These are phyloP conservation scores for Leptinotarsa peninsularis DNA, from an alignment of 2,888 invertebrate genomes.

Conservation along the genomic window DNA sequence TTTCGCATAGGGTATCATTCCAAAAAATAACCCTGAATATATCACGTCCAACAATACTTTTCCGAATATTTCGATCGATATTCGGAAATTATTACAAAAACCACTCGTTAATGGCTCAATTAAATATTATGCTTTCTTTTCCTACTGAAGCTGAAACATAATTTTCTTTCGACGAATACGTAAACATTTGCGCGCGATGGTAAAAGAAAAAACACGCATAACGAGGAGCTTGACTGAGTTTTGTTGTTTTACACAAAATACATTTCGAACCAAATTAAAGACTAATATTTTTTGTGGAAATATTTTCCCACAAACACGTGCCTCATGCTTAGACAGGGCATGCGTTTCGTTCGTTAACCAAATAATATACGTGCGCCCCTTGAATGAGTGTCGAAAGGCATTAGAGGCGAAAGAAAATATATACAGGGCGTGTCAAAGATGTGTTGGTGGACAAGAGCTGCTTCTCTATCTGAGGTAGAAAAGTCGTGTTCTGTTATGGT, in stretches of 20 bases:
- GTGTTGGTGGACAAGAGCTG: too few species aligned
- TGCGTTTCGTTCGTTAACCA: constrained; percentile 47
- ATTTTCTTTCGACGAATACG: neutral
- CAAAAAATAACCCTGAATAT: too few species aligned
- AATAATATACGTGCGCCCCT: constrained; percentile 49
- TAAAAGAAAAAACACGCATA: constrained; percentile 36
- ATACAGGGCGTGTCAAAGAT: too few species aligned
- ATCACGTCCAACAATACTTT: neutral
- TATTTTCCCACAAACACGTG: constrained; percentile 62
- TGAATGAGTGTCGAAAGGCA: neutral
- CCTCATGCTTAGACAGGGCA: constrained; percentile 59
- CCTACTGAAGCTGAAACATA: neutral
- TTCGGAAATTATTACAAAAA: neutral
- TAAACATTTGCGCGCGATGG: constrained; percentile 7
- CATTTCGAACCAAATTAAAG: constrained; percentile 65
- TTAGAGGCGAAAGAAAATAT: neutral
- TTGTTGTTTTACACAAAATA: constrained; percentile 66
- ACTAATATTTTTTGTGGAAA: constrained; percentile 66
- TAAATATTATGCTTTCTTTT: constrained; percentile 9
- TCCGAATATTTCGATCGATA: neutral
- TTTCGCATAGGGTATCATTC: too few species aligned
- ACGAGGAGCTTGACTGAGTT: constrained; percentile 29
- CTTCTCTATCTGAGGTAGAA: too few species aligned
- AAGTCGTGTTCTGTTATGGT: too few species aligned
- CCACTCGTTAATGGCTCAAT: neutral